A percentile compares a stretch with the other conserved stretches of the same genome.
phyloP scores from a whole-genome alignment of 2,113 vertebrate genomes.

The Ciconia maguari region DNA sequence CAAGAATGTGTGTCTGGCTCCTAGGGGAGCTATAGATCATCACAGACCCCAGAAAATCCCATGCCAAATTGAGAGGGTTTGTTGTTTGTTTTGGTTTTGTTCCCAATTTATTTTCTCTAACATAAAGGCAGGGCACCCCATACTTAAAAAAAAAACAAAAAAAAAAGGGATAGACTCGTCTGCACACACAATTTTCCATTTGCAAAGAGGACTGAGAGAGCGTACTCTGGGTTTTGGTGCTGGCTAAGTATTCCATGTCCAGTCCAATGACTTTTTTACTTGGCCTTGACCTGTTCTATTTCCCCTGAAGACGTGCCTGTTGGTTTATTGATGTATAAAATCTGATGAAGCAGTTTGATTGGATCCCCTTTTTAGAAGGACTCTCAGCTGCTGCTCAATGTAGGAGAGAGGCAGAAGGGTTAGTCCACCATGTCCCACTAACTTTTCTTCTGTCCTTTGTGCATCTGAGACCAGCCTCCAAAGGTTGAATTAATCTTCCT shows the following conservation, averaged over 20 bases:
- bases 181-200: not conserved
- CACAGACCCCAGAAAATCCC: not conserved
- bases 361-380: not conserved
- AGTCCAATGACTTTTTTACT: not conserved
- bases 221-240: not conserved
- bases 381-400: slow-evolving; percentile 19
- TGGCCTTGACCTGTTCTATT: not conserved
- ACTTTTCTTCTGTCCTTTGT: slow-evolving; percentile 34
- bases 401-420: not conserved
- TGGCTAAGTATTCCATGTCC: not conserved
- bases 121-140: not conserved
- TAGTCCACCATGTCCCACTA: not conserved
- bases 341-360: not conserved
- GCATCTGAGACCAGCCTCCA: not conserved
- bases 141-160: not conserved
- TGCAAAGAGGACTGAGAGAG: not conserved
- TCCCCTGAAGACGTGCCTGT: not conserved
- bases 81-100: not conserved
- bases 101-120: not conserved
- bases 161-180: not conserved
- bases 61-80: not conserved
- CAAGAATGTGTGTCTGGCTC: not conserved
- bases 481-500: slow-evolving; percentile 1
- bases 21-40: not conserved
- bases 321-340: not conserved